These are phyloP conservation scores for Morpho helenor DNA, from an alignment of 2,888 invertebrate genomes.

Conservation along the genomic window DNA sequence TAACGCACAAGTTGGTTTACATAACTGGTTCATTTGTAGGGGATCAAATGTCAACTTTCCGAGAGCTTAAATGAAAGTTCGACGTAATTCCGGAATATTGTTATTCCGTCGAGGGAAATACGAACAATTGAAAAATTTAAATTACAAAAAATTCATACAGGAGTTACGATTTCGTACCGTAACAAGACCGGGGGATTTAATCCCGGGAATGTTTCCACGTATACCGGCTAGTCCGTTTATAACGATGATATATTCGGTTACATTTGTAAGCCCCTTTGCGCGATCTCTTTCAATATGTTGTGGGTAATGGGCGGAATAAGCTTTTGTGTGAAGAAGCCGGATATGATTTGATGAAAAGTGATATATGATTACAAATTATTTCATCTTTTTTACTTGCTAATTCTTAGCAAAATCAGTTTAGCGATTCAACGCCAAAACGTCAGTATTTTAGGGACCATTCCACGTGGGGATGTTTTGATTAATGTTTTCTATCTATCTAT, in stretches of 20 bases:
- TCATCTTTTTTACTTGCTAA: background rate
- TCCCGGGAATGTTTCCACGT: slow-evolving; percentile 37
- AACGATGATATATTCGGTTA: slow-evolving; percentile 42
- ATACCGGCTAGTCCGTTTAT: slow-evolving; percentile 40
- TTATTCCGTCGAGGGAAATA: too few species aligned
- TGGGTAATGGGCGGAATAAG: slow-evolving; percentile 6
- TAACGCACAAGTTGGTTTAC: too few species aligned
- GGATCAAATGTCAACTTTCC: background rate
- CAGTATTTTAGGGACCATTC: too few species aligned
- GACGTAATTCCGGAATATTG: background rate
- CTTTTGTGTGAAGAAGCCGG: slow-evolving; percentile 3
- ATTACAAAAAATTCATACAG: slow-evolving; percentile 12
- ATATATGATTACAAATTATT: background rate
- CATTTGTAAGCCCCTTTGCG: slow-evolving; percentile 34
- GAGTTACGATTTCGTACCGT: slow-evolving; percentile 15
- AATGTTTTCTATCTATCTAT: too few species aligned
- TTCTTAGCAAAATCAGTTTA: background rate
- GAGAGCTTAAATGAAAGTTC: slow-evolving; percentile 1
- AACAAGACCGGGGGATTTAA: slow-evolving; percentile 31
- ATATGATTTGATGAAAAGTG: background rate
- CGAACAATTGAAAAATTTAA: slow-evolving; percentile 10
- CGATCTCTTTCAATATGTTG: slow-evolving; percentile 22
- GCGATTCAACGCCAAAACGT: too few species aligned
- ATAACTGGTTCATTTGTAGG: too few species aligned
- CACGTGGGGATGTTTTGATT: too few species aligned